These are phyloP conservation scores for Drosophila kanapiae DNA, from an alignment of 1,140 invertebrate genomes.

Conservation along the genomic window DNA sequence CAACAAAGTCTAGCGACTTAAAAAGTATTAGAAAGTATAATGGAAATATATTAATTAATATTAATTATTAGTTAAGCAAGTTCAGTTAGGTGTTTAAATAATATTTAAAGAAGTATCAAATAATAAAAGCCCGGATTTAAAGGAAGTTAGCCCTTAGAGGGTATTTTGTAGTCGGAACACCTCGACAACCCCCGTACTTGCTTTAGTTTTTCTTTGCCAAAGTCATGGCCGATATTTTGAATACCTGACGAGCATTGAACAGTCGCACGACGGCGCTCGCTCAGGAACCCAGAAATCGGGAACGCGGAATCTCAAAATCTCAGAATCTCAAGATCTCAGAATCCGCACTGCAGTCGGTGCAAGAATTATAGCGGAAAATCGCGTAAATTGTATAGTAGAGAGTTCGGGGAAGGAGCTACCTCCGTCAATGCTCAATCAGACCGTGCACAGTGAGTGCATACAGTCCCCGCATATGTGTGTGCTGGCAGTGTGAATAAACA, in stretches of 20 bases:
- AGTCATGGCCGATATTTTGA: constrained; percentile 77
- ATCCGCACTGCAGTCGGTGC: constrained; percentile 6
- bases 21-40: neutral
- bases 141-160: neutral
- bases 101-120: too few species aligned
- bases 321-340: constrained; percentile 5
- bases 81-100: too few species aligned
- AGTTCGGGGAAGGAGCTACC: neutral
- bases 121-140: neutral
- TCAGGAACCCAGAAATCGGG: constrained; percentile 34
- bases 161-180: constrained; percentile 25
- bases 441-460: constrained; percentile 16
- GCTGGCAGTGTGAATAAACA: constrained; percentile 33
- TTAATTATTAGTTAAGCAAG: too few species aligned
- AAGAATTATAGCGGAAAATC: constrained; percentile 9
- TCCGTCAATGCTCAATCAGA: constrained; percentile 9
- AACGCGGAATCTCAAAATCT: constrained; percentile 16
- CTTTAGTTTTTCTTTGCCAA: constrained; percentile 63
- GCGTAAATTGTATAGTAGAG: neutral
- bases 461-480: constrained; percentile 11
- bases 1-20: neutral
- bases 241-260: constrained; percentile 67
- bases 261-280: constrained; percentile 64
- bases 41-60: too few species aligned
- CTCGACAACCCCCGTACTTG: constrained; percentile 10